phyloP scores from a whole-genome alignment of 1,140 invertebrate species.

The Diachasmimorpha longicaudata region DNA sequence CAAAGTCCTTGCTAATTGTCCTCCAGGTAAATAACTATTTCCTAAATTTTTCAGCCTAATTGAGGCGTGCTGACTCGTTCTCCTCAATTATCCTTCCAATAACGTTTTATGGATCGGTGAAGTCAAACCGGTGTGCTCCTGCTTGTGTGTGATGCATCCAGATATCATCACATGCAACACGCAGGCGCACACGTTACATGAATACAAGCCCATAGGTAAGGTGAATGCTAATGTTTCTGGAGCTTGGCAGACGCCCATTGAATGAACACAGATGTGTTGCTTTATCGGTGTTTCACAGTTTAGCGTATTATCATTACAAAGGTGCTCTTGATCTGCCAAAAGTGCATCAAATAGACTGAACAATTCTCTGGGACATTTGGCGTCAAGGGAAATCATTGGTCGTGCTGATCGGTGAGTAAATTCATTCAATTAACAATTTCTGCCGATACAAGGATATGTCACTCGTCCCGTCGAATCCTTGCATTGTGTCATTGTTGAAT shows the following conservation, averaged over 20 bases:
- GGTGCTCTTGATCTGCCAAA: background rate
- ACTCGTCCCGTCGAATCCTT: background rate
- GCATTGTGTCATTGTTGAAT: background rate
- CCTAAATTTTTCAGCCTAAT: too few relatives aligned
- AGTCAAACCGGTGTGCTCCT: too few relatives aligned
- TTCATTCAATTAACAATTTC: background rate
- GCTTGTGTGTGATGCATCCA: background rate
- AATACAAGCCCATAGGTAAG: background rate
- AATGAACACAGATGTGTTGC: constrained; percentile 9
- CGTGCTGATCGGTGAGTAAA: background rate
- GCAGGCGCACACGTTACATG: background rate
- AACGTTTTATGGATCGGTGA: too few relatives aligned
- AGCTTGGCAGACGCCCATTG: constrained; percentile 53
- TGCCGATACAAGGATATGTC: background rate
- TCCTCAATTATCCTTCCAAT: too few relatives aligned
- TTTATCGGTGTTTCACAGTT: constrained; percentile 5
- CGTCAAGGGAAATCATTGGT: too few relatives aligned
- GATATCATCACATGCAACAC: background rate
- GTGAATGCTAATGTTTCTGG: constrained; percentile 32
- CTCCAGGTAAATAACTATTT: too few relatives aligned
- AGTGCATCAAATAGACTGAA: background rate
- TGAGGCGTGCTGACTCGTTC: too few relatives aligned
- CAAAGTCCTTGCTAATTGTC: background rate
- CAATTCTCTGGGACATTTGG: background rate
- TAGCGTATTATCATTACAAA: background rate